A percentile compares a stretch with the other conserved stretches of the same genome.
Conservation (phyloP, 2,888 invertebrate genomes). For the Pammene fasciana region DNA sequence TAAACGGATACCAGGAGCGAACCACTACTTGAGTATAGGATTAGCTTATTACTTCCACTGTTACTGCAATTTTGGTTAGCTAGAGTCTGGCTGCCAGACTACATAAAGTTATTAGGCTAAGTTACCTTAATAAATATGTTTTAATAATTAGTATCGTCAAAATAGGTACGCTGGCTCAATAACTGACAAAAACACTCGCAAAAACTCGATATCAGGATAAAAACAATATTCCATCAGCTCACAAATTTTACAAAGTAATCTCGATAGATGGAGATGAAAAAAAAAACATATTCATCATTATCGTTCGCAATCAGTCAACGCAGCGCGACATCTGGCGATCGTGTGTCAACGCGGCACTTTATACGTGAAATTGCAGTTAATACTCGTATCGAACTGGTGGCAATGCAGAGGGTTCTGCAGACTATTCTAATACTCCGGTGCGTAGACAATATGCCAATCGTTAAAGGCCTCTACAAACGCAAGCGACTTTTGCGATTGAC, state of each 20-base stretch:
- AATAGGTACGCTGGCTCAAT: background rate
- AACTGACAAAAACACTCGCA: no score
- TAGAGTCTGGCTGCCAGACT: no score
- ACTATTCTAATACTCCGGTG: background rate
- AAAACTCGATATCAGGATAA: background rate
- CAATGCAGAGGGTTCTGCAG: conserved; percentile 12
- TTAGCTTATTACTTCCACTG: no score
- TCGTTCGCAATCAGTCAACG: conserved; percentile 35
- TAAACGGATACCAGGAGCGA: no score
- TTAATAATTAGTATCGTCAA: background rate
- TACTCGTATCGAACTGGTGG: background rate
- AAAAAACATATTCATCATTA: conserved; percentile 36
- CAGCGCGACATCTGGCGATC: conserved; percentile 39
- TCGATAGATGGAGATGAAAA: conserved; percentile 22
- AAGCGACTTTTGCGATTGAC: no score
- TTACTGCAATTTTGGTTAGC: no score
- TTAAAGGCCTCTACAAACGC: no score
- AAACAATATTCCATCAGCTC: conserved; percentile 7
- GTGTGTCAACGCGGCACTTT: conserved; percentile 27
- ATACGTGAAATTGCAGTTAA: background rate
- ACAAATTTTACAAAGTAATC: conserved; percentile 26
- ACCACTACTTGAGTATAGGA: no score
- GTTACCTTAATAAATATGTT: no score
- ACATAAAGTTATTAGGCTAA: no score
- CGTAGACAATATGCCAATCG: no score